A percentile compares a stretch with the other conserved stretches of the same genome.
phyloP scores from a whole-genome alignment of 35 echinoderm and acorn worm species.

The Acanthaster planci region DNA sequence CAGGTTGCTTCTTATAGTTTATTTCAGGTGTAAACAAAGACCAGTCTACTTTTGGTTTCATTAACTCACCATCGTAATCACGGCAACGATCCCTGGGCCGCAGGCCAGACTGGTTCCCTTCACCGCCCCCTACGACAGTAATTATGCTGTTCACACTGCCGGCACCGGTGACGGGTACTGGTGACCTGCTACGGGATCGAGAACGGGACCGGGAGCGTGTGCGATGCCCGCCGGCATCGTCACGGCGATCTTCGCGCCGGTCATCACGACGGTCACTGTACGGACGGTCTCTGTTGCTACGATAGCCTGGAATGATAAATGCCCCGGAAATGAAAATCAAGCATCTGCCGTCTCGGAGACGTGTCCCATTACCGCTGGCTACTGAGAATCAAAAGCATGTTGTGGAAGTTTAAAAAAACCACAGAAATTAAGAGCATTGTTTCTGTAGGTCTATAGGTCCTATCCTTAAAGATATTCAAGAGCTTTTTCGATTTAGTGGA shows the following conservation, averaged over 20 bases:
- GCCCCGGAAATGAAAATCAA: no score
- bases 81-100: slow-evolving; percentile 38
- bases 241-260: not conserved
- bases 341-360: no score
- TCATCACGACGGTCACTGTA: slow-evolving; percentile 4
- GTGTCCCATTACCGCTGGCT: no score
- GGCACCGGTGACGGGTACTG: not conserved
- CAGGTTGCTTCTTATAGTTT: no score
- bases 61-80: slow-evolving; percentile 69
- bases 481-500: no score
- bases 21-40: no score
- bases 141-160: slow-evolving; percentile 47
- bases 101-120: slow-evolving; percentile 7
- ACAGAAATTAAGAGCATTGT: no score
- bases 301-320: not conserved
- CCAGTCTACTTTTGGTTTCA: no score
- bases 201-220: slow-evolving; percentile 19
- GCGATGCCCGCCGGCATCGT: not conserved
- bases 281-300: not conserved
- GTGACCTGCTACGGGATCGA: not conserved
- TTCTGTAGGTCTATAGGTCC: no score
- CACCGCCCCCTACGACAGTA: slow-evolving; percentile 42
- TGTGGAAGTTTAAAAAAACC: no score
- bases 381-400: no score
- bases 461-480: no score